phyloP scores from a whole-genome alignment of 2,113 vertebrate species.

The Danionella cerebrum region DNA sequence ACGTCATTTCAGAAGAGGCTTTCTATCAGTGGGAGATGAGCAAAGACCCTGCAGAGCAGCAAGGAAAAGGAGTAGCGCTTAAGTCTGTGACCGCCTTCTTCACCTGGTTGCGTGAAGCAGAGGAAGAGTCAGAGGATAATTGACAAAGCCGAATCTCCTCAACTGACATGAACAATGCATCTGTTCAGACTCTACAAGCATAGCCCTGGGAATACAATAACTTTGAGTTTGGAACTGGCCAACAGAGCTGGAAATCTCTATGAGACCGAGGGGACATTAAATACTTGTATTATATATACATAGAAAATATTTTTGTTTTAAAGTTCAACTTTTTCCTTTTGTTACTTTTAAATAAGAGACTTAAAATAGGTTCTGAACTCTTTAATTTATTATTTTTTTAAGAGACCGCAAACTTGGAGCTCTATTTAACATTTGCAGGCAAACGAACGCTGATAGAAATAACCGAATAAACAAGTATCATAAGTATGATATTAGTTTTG shows the following conservation, averaged over 20 bases:
- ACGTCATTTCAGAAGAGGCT: conserved; percentile 96
- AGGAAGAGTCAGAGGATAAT: conserved; percentile 98
- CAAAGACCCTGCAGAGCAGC: conserved; percentile 91
- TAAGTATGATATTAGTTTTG: conserved; percentile 68
- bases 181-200: conserved; percentile 48
- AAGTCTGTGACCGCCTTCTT: conserved; percentile 95
- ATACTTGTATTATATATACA: conserved; percentile 97
- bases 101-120: conserved; percentile 94
- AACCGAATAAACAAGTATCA: conserved; percentile 70
- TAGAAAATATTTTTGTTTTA: conserved; percentile 92
- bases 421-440: conserved; percentile 98
- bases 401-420: conserved; percentile 91
- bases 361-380: conserved; percentile 80
- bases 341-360: conserved; percentile 79
- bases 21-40: conserved; percentile 97
- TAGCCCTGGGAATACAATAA: conserved; percentile 59
- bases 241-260: conserved; percentile 63
- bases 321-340: conserved; percentile 74
- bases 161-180: conserved; percentile 59
- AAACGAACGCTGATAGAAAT: conserved; percentile 67
- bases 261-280: conserved; percentile 82
- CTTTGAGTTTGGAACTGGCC: conserved; percentile 66
- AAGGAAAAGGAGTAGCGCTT: conserved; percentile 88
- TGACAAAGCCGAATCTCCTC: conserved; percentile 76
- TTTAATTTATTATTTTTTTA: conserved; percentile 99